phyloP scores from a whole-genome alignment of 2,888 invertebrate genomes.

The Rhodophaea formosa region DNA sequence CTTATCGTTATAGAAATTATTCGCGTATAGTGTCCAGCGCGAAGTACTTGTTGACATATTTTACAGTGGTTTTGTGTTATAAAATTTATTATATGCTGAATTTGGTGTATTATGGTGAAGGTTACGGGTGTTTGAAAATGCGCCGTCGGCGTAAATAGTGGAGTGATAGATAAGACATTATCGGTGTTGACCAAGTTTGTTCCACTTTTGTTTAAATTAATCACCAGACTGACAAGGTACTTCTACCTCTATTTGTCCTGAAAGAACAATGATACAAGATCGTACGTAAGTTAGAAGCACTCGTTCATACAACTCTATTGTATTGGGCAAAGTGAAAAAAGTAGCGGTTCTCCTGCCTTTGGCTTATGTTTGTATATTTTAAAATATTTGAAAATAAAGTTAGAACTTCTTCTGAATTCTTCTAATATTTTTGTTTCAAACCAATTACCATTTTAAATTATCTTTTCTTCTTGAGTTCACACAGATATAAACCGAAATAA shows the following conservation, averaged over 20 bases:
- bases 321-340: not conserved
- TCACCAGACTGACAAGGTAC: constrained; percentile 54
- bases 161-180: constrained; percentile 55
- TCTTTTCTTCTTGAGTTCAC: no score
- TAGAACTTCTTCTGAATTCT: no score
- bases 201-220: constrained; percentile 54
- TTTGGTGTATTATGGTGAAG: constrained; percentile 11
- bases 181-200: constrained; percentile 65
- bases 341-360: no score
- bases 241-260: constrained; percentile 28
- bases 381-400: no score
- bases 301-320: not conserved
- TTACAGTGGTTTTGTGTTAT: not conserved
- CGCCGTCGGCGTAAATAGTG: constrained; percentile 70
- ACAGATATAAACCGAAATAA: no score
- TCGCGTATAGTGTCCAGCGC: constrained; percentile 38
- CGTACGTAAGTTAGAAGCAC: not conserved
- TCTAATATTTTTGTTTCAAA: no score
- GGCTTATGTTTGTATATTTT: no score
- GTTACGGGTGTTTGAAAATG: constrained; percentile 50
- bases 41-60: constrained; percentile 6
- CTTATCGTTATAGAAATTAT: constrained; percentile 65
- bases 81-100: not conserved
- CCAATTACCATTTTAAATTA: no score
- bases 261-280: not conserved